Conservation (phyloP, 2,888 invertebrate genomes). For the Neoitamus cyanurus region DNA sequence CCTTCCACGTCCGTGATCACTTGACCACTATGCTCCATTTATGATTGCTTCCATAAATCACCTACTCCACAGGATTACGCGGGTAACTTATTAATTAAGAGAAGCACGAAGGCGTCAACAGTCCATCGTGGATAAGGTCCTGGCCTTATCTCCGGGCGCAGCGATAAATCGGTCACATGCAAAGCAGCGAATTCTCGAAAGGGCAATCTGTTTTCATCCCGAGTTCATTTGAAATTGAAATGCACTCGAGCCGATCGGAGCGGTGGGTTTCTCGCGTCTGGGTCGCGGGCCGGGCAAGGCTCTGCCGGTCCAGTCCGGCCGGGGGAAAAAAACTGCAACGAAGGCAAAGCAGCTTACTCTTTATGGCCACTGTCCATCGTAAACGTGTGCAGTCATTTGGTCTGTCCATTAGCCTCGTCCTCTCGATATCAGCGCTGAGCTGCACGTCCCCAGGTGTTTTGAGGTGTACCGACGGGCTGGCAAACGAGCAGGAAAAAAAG, state of each 20-base stretch:
- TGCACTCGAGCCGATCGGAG: not conserved
- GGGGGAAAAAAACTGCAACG: not conserved
- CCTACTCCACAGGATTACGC: not conserved
- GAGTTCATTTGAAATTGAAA: slow-evolving; percentile 23
- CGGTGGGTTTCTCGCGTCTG: not conserved
- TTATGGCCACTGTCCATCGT: slow-evolving; percentile 14
- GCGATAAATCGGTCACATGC: not conserved
- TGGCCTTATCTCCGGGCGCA: not conserved
- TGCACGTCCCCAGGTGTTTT: slow-evolving; percentile 27
- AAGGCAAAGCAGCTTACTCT: not conserved
- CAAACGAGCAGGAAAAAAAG: slow-evolving; percentile 32
- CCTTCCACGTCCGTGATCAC: too few species aligned
- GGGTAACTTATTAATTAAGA: not conserved
- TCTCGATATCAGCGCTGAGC: not conserved
- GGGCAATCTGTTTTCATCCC: not conserved
- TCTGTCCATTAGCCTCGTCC: slow-evolving; percentile 14
- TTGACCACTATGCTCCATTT: too few species aligned
- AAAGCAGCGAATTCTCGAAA: not conserved
- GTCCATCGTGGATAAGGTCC: not conserved
- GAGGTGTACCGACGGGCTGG: slow-evolving; percentile 31
- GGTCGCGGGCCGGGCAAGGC: not conserved
- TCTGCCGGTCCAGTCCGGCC: not conserved
- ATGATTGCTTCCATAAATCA: not conserved
- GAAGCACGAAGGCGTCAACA: not conserved
- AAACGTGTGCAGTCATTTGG: slow-evolving; percentile 39